These are phyloP conservation scores for Oscheius sp. DNA, from an alignment of 2,888 invertebrate species.

Conservation along the genomic window DNA sequence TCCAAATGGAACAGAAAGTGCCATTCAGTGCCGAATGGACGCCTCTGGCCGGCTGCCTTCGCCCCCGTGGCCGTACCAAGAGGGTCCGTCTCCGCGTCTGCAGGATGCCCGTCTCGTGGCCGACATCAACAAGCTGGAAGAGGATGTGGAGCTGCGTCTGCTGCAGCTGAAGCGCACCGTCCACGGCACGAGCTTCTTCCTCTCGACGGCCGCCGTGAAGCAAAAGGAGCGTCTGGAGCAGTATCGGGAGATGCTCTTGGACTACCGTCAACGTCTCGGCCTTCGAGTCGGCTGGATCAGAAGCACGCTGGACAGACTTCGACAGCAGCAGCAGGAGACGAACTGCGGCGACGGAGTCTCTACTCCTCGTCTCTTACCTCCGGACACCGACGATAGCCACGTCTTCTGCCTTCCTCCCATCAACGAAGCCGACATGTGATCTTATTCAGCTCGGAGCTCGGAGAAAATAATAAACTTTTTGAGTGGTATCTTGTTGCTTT, in stretches of 20 bases:
- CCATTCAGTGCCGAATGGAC: neutral
- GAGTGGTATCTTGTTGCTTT: neutral
- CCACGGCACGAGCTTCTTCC: constrained; percentile 19
- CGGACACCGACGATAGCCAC: no score
- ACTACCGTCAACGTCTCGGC: constrained; percentile 1
- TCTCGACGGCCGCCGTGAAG: constrained; percentile 3
- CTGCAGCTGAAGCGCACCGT: constrained; percentile 1
- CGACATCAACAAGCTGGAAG: constrained; percentile 6
- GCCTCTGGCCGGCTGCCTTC: neutral
- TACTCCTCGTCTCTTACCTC: no score
- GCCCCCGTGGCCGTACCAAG: constrained; percentile 4
- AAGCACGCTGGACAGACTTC: neutral
- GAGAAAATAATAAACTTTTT: no score
- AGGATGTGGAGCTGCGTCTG: constrained; percentile 16
- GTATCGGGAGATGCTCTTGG: constrained; percentile 3
- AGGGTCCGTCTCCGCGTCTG: constrained; percentile 8
- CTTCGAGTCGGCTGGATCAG: constrained; percentile 9
- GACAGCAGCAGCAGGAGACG: neutral
- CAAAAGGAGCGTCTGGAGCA: constrained; percentile 2
- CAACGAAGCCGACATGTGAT: no score
- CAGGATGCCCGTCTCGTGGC: neutral
- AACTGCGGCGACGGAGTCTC: neutral
- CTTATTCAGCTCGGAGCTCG: no score
- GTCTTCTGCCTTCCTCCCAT: no score
- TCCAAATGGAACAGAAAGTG: neutral